Base-by-base conservation (phyloP, 2,888 invertebrate species). In the Willowsia nigromaculata region DNA sequence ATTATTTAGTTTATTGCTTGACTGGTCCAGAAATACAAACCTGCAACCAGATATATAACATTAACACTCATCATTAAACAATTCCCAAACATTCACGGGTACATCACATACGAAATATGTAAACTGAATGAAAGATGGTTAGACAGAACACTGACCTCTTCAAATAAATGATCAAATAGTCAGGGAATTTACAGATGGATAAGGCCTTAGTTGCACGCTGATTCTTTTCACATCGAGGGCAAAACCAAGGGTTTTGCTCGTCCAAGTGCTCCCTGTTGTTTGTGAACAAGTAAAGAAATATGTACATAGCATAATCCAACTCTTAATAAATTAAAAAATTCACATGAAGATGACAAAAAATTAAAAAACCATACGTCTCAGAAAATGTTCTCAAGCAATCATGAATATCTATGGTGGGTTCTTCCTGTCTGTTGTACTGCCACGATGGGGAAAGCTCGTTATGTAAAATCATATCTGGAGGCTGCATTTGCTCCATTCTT, bases 201-300 rank as follows among this genome's bases (percentile, higher is more conserved):
- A 96, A 94, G n/a, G 95, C 95, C 93, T 96, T 96, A 76, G 95
- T 95, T 37, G 96, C 96, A 93, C 95, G 95, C 92, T 95, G 95
- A 93, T 95, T 95, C 89, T 94, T 94, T 92, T 95, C 94, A 93
- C 96, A 96, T 88, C 94, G 94, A 1, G 96, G 95, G 93, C 96
- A 96, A 93, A 94, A 95, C 96, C 96, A 96, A 3, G 95, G 95
- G 93, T 96, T 96, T 93, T 95, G 95, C 92, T 95, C 95, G 93
- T 96, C 96, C 92, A 96, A 93, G 59, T 94, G 94, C 93, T 96
- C 96, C 93, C 96, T 96, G 15, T 7, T 3, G 11, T 22, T 47
- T 7, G 18, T 33, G 7, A 59, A 53, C 27, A 27, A 33, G 33
- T n/a, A n/a, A n/a, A n/a, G n/a, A n/a, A n/a, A n/a, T n/a, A n/a